Base-by-base conservation (phyloP, 2,797 vertebrate genomes). In the Synaphobranchus kaupii region DNA sequence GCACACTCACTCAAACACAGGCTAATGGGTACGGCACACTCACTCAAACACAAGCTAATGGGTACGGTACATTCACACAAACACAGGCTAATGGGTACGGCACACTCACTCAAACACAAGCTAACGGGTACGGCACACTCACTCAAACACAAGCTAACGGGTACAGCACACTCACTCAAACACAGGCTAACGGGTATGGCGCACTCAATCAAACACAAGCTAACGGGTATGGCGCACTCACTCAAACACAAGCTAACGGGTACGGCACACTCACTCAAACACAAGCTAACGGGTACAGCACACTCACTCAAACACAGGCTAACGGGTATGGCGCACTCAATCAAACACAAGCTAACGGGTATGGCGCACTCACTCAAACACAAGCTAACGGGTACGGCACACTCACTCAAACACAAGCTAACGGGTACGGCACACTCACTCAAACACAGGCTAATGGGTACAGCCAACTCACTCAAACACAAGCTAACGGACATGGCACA, bases 111-210 rank as follows among this genome's bases (percentile, higher is more conserved):
- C 34, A 71, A 22, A 34, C 17, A 50, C 28, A 68, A 34, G 82
- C 60, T 34, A 0, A 34, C 5, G 68, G 44, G 13, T 22, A 81
- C 9, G 0, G 54, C 63, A 25, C 2, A 68, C 31, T 0, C 95
- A 98, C 98, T 98, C 92, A 96, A 96, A 95, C 98, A 98, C 91
- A 95, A 96, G 95, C 97, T 98, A 92, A 96, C 91, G 87, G 39
- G 39, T 39, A 39, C 39, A 39, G 39, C 39, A 39, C 39, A 39
- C 39, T 39, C 39, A 39, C 39, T 39, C 25, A 56, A 47, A 31
- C 25, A 73, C 66, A 20, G 25, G 50, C 12, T 28, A 2, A 73
- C 15, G 28, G 63, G 48, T 71, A 73, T 0, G 12, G 31, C 63
- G 28, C 7, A 85, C 60, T 68, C 28, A 85, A 17, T 28, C 39